Evolutionary conservation across 2,797 vertebrate genomes (phyloP), one percentile per base, ranked within the genome.

Genomic region (Cossypha heuglini): DNA sequence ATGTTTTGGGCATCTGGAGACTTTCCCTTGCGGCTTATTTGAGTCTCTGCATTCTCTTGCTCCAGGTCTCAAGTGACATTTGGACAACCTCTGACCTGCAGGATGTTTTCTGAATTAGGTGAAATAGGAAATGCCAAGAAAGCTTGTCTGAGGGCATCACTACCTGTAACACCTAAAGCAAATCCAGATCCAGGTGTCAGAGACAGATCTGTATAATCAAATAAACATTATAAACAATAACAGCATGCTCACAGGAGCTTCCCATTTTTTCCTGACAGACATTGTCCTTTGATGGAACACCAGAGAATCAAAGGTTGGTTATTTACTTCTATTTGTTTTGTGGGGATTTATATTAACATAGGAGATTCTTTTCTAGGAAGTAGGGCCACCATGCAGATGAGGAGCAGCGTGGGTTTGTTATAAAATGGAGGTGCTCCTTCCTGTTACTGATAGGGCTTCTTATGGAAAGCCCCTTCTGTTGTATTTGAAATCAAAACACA

Each of bases 401-500:
- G 54, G 25, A 78, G 20, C 5, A 71, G 84, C 0, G 49, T 89
- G 90, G 78, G 68, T 80, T 96, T 92, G 78, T 61, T 94, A 25
- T 58, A 83, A 86, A 89, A 61, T 4, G 12, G 94, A 90, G 72
- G 15, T 72, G 64, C 71, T 93, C 46, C 84, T 94, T 93, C 83
- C 91, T 67, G 71, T 93, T 81, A 92, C 78, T 81, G 91, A 68
- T 21, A 86, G 16, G 43, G 62, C 79, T 96, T 57, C 66, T 77
- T 86, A 66, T 77, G 95, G 96, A 96, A 97, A 96, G 52, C 76
- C 94, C 94, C 95, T 94, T 77, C 31, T 55, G 35, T 79, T 81
- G 69, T 72, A 19, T 58, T 92, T 86, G 58, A 88, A 85, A 93
- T 93, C 72, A 93, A 83, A 96, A 75, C 73, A 94, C 29, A 57